Evolutionary conservation across 2,113 vertebrate genomes (phyloP), one percentile per base, ranked within the genome.

Genomic region (Maccullochella peelii): DNA sequence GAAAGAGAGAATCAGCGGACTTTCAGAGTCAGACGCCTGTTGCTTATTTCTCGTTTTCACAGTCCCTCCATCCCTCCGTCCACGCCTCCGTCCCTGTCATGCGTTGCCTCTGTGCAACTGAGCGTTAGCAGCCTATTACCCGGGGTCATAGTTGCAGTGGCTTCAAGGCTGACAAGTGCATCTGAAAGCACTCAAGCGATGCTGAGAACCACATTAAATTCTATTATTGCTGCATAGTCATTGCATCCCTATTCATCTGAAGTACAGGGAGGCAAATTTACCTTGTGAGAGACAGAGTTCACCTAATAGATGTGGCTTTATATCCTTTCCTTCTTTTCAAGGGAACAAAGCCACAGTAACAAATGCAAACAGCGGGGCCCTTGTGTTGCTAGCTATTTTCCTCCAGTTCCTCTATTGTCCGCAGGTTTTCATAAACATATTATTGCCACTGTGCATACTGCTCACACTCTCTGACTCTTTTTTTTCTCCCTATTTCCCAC

Each of bases 161-260:
- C 92, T 92, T 94, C 94, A 91, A 95, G 93, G 92, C 94, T 93
- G 93, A 92, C 91, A 88, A 92, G 92, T 88, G 91, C 92, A 91
- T 93, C 91, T 93, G 92, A 94, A 94, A 95, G 94, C 94, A 94
- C 94, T 95, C 93, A 94, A 94, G 89, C 90, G 82, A 87, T 66
- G 87, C 93, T 79, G 88, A 90, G 86, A 91, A 93, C 80, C 92
- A 93, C 86, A 95, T 94, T 92, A 94, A 94, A 95, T 93, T 94
- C 93, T 92, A 92, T 96, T 95, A 94, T 93, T 87, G 85, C 85
- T 38, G 67, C 91, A 82, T 91, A 92, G 92, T 92, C 92, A 83
- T 92, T 88, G 74, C 92, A 79, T 89, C 82, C 84, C 80, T 77
- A 91, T 94, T 94, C 84, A 93, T 84, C 87, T 88, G 84, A 83